A percentile compares a stretch with the other conserved stretches of the same genome.
Conservation (phyloP, 2,888 invertebrate genomes). For the Rhingia rostrata region DNA sequence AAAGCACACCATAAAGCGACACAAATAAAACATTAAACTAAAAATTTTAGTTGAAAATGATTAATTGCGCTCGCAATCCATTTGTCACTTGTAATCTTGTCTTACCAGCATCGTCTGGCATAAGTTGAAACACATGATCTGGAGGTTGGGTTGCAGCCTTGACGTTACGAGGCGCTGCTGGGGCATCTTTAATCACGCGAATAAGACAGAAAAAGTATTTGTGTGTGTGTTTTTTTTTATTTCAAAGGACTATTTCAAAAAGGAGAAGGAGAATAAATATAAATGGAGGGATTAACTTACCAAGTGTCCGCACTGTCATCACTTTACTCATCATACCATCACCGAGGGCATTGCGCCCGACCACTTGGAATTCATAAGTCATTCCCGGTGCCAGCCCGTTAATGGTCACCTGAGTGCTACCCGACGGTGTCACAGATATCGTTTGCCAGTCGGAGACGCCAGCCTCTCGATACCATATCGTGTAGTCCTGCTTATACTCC, state of each 20-base stretch:
- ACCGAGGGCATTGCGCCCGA: slow-evolving; percentile 96
- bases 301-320: slow-evolving; percentile 93
- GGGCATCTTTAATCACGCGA: slow-evolving; percentile 80
- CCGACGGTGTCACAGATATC: slow-evolving; percentile 95
- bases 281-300: slow-evolving; percentile 84
- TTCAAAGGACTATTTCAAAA: background rate
- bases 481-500: slow-evolving; percentile 97
- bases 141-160: slow-evolving; percentile 86
- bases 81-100: slow-evolving; percentile 62
- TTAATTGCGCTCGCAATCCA: slow-evolving; percentile 58
- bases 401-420: slow-evolving; percentile 94
- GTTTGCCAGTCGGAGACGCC: slow-evolving; percentile 96
- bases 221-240: background rate
- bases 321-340: slow-evolving; percentile 98
- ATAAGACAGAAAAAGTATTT: slow-evolving; percentile 39
- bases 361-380: slow-evolving; percentile 97
- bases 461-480: slow-evolving; percentile 96
- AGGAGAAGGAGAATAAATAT: slow-evolving; percentile 31
- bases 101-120: slow-evolving; percentile 90
- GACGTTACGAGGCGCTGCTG: slow-evolving; percentile 83
- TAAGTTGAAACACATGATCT: slow-evolving; percentile 86
- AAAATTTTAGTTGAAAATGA: slow-evolving; percentile 45
- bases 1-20: slow-evolving; percentile 16
- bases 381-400: slow-evolving; percentile 95
- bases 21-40: slow-evolving; percentile 33